Base-by-base conservation (phyloP, 2,888 invertebrate species). In the Tortricodes alternella region DNA sequence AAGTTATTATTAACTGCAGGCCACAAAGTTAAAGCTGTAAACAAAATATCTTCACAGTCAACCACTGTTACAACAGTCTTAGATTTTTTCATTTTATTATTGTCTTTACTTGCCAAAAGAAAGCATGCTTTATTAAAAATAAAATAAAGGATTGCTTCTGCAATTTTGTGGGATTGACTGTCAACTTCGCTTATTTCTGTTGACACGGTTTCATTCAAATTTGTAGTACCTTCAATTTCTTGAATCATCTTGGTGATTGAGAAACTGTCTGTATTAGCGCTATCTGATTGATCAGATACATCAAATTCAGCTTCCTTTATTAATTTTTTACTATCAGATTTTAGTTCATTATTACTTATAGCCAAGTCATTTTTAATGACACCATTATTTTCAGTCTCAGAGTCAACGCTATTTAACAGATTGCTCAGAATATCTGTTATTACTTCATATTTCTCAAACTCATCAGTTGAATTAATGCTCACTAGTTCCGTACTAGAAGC, bases 381-480 rank as follows among this genome's bases (percentile, higher is more conserved):
- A 11, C 44, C 23, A 6, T 43, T 5, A 43, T 57, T 60, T 5
- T 19, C 41, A 7, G 27, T 53, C 11, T 69, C 62, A 53, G 65
- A 64, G 49, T 83, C 73, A 32, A 89, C 74, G 60, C 63, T 76
- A 39, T 74, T 76, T 1, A 89, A 58, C 24, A 90, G 65, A 8
- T 60, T 32, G 1, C 69, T 63, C 6, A 90, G 57, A 3, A 89
- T 61, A 44, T 89, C 89, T 0, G 81, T 64, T 5, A 88, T 73
- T 0, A 70, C 58, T 73, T 90, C 90, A 27, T 80, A 75, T 64
- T 83, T 87, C 59, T 90, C 90, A 59, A 90, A 90, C 64, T 90
- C 90, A 3, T 63, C 76, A 1, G 84, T 87, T 0, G 90, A 89
- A 73, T 90, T 79, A 11, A 85, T 78, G 53, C 89, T 89, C 18